Conservation (phyloP, 1,140 invertebrate species). For the Pseudachorutes palmiensis region DNA sequence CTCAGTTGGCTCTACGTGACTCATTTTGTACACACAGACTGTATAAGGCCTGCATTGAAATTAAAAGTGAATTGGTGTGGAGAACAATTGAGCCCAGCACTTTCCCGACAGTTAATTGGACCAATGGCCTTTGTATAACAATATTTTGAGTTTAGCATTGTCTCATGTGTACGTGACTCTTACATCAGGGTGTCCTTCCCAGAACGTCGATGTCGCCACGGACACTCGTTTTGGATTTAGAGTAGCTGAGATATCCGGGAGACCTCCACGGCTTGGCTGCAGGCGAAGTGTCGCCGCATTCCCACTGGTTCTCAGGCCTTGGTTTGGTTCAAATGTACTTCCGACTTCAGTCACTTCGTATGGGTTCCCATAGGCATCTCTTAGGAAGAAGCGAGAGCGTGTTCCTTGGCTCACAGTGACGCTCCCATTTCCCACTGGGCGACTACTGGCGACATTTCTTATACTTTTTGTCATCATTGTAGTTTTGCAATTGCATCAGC, state of each 20-base stretch:
- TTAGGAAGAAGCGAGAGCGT: not conserved
- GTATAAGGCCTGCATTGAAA: too few species aligned
- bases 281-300: not conserved
- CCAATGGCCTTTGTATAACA: too few species aligned
- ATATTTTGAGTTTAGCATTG: slow-evolving; percentile 5
- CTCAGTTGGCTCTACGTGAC: too few species aligned
- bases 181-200: slow-evolving; percentile 33
- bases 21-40: too few species aligned
- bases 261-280: not conserved
- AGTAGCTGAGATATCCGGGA: not conserved
- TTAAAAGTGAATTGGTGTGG: too few species aligned
- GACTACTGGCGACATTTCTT: not conserved
- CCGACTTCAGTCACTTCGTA: not conserved
- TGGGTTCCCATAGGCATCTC: not conserved
- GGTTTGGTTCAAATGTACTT: slow-evolving; percentile 1
- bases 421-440: not conserved
- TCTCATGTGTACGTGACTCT: slow-evolving; percentile 4
- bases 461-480: not conserved
- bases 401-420: not conserved
- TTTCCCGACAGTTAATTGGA: not conserved
- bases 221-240: slow-evolving; percentile 32
- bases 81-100: too few species aligned
- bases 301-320: not conserved
- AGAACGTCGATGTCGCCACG: slow-evolving; percentile 33
- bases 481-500: too few species aligned